These are phyloP conservation scores for Stomorhina lunata DNA, from an alignment of 2,888 invertebrate genomes.

Conservation along the genomic window DNA sequence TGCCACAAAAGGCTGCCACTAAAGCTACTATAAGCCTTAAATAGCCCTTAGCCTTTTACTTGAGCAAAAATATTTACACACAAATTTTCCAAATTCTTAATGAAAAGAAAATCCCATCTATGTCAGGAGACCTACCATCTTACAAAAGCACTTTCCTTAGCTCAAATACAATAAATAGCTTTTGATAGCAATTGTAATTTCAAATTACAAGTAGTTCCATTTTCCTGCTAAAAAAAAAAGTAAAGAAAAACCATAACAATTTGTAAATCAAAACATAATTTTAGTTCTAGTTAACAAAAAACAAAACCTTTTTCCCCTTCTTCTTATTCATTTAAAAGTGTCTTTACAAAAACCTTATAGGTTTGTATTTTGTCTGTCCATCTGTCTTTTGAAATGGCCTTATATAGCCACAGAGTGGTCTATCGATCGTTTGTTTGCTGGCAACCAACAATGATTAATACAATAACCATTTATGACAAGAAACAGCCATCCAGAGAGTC, in stretches of 20 bases:
- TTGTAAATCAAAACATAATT: constrained; percentile 62
- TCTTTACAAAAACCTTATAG: no score
- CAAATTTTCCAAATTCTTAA: constrained; percentile 38
- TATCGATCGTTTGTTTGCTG: not conserved
- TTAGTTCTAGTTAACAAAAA: not conserved
- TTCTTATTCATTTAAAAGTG: no score
- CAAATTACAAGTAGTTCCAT: constrained; percentile 12
- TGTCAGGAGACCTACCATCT: no score
- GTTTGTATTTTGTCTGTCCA: no score
- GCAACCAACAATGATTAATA: constrained; percentile 55
- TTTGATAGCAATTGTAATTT: constrained; percentile 5
- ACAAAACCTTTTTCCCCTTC: constrained; percentile 39
- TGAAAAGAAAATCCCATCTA: constrained; percentile 7
- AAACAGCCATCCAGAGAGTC: constrained; percentile 55
- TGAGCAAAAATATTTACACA: constrained; percentile 19
- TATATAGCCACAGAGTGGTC: not conserved
- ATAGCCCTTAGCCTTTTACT: not conserved
- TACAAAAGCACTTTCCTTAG: not conserved
- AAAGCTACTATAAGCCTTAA: constrained; percentile 7
- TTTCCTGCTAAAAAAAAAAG: not conserved
- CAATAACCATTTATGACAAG: constrained; percentile 65
- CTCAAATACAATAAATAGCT: no score
- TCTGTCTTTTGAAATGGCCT: no score
- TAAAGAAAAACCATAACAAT: constrained; percentile 47
- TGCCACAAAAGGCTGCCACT: not conserved